phyloP scores from a whole-genome alignment of 2,888 invertebrate genomes.

The Desoria tigrina region DNA sequence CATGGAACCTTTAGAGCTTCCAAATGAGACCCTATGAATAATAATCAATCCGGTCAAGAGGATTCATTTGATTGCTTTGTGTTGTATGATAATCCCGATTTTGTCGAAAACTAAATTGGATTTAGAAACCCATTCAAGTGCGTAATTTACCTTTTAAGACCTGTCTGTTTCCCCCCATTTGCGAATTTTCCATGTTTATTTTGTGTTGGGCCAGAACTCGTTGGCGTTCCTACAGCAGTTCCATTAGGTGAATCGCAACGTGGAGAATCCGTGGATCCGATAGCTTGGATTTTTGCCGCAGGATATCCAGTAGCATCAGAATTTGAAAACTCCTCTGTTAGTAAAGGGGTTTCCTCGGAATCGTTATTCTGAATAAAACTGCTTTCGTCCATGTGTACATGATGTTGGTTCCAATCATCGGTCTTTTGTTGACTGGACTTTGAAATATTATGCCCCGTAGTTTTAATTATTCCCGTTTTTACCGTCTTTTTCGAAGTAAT shows the following conservation, averaged over 20 bases:
- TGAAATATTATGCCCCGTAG: background rate
- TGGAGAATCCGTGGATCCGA: constrained; percentile 33
- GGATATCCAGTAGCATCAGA: background rate
- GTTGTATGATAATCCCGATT: background rate
- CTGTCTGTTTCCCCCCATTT: constrained; percentile 50
- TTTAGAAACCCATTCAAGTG: background rate
- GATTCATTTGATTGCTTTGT: background rate
- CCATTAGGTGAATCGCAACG: constrained; percentile 18
- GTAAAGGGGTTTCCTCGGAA: constrained; percentile 41
- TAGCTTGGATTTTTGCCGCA: background rate
- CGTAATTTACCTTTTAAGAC: constrained; percentile 50
- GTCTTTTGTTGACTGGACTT: background rate
- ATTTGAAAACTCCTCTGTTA: constrained; percentile 30
- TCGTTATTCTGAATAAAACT: constrained; percentile 40
- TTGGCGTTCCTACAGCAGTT: constrained; percentile 21
- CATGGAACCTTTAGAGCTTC: constrained; percentile 91
- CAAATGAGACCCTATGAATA: constrained; percentile 81
- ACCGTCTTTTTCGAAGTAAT: constrained; percentile 35
- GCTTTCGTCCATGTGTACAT: constrained; percentile 33
- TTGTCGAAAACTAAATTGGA: background rate
- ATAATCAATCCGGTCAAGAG: background rate
- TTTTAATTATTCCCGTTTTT: constrained; percentile 40
- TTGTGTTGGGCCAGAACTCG: constrained; percentile 15
- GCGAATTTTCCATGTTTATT: constrained; percentile 45
- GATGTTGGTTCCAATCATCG: constrained; percentile 30